Conservation (phyloP, 1,140 invertebrate species). For the Charaxes varanes region DNA sequence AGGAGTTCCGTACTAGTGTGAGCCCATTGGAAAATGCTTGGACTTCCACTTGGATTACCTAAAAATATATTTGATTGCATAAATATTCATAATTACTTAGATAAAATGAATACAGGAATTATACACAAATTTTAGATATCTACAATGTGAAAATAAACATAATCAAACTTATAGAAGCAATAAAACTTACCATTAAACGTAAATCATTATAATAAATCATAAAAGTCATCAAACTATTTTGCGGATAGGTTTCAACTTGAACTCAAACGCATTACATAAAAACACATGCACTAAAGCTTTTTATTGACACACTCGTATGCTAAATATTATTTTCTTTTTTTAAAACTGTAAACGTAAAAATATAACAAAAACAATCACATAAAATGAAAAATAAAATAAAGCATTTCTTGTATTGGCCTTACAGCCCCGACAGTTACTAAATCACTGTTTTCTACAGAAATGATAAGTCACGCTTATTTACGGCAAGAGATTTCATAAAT, state of each 20-base stretch:
- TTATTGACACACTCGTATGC: constrained; percentile 1
- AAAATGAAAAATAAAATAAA: constrained; percentile 15
- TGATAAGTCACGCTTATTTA: not conserved
- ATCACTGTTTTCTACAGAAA: not conserved
- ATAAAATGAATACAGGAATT: constrained; percentile 17
- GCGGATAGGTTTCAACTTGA: constrained; percentile 19
- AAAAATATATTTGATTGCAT: constrained; percentile 63
- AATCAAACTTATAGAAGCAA: constrained; percentile 39
- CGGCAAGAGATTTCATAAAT: constrained; percentile 16
- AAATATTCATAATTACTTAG: constrained; percentile 45
- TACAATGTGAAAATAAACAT: constrained; percentile 32
- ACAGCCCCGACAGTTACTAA: constrained; percentile 1
- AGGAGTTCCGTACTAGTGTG: constrained; percentile 54
- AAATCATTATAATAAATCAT: too few relatives aligned
- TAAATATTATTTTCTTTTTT: constrained; percentile 6
- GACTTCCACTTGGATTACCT: constrained; percentile 72
- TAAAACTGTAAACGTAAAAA: constrained; percentile 2
- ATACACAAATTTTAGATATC: constrained; percentile 17
- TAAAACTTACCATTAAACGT: constrained; percentile 59
- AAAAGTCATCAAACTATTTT: constrained; percentile 9
- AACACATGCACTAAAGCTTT: constrained; percentile 25
- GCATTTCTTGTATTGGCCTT: constrained; percentile 1
- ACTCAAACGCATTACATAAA: constrained; percentile 22
- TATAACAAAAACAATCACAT: constrained; percentile 7
- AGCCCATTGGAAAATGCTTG: constrained; percentile 58